Base-by-base conservation (phyloP, 2,797 vertebrate species). In the Enteromius afrohamiltoni region DNA sequence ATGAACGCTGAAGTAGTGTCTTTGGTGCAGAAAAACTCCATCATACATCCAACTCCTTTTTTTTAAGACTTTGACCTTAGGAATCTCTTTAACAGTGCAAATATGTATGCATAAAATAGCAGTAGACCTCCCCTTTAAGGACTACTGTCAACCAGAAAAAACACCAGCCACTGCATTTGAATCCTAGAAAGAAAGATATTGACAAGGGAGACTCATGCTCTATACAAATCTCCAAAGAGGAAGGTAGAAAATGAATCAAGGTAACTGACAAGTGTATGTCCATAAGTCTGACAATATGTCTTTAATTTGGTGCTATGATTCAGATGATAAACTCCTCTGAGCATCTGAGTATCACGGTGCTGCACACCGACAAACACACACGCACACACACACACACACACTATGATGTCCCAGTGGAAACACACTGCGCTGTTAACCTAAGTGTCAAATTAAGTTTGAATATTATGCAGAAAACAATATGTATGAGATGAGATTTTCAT, bases 401-500 rank as follows among this genome's bases (percentile, higher is more conserved):
- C 29, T 73, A 64, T 37, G 29, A 51, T 4, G 16, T 84, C 55
- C 71, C 76, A 26, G 31, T 40, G 10, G 80, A 71, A 34, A 42
- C 26, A n/a, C 83, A 42, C 62, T 58, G 69, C 29, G 58, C 37
- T 60, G 79, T 79, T 83, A 86, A 85, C 78, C 75, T 84, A 79
- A 71, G 62, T 67, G 77, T 89, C 87, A 87, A 85, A 86, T 88
- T 85, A 88, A 85, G 62, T 84, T 83, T 60, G 79, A 85, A 69
- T 86, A 80, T 86, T 88, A 77, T 82, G 83, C 78, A 68, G 83
- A 86, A 86, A 85, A 86, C 81, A 85, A 83, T 82, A 76, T 80
- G 79, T 77, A 82, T 79, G 77, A 89, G 85, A 88, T 88, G 80
- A 83, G 80, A 83, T 85, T 85, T 84, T 88, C 84, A 88, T 88